Base-by-base conservation (phyloP, 2,113 vertebrate genomes). In the Abramis brama region DNA sequence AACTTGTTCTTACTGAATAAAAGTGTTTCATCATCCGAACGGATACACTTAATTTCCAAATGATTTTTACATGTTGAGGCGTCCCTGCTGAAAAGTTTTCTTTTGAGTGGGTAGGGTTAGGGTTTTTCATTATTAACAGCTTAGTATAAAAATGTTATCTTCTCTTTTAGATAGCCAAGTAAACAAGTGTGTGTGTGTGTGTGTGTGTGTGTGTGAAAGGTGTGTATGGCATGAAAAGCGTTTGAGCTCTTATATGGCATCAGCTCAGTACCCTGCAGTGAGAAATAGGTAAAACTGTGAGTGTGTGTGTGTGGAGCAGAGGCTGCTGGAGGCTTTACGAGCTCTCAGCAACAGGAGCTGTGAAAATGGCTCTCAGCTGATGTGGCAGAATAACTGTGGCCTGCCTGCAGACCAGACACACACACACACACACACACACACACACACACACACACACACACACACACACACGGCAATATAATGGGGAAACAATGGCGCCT, bases 291-390 rank as follows among this genome's bases (percentile, higher is more conserved):
- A 43, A 74, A 76, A 71, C 57, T 50, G 47, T 50, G 47, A 1
- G 47, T 50, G 47, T 50, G 3, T 50, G 50, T 60, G 77, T 64
- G 79, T 85, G 88, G 27, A 85, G 15, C 68, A 12, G 77, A 59
- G 68, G 70, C 25, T 86, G 59, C 84, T 79, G 71, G 76, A 80
- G 77, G 66, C 92, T 87, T 85, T 89, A 93, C 27, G 90, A 93
- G 93, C 90, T 89, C 91, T 92, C 91, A 92, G 92, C 92, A 93
- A 93, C 91, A 93, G 91, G 91, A 93, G 93, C 93, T 90, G 91
- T 90, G 87, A 92, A 93, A 87, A 91, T 89, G 89, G 87, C 89
- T 93, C 94, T 87, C 83, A 86, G 88, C 82, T 89, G 88, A 88
- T 87, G 77, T 89, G 82, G 88, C 85, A 88, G 80, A 88, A 86